Percentiles rank a stretch among this genome's conserved stretches.
Conservation (phyloP, 1,140 invertebrate genomes). For the Trichoplusia ni region DNA sequence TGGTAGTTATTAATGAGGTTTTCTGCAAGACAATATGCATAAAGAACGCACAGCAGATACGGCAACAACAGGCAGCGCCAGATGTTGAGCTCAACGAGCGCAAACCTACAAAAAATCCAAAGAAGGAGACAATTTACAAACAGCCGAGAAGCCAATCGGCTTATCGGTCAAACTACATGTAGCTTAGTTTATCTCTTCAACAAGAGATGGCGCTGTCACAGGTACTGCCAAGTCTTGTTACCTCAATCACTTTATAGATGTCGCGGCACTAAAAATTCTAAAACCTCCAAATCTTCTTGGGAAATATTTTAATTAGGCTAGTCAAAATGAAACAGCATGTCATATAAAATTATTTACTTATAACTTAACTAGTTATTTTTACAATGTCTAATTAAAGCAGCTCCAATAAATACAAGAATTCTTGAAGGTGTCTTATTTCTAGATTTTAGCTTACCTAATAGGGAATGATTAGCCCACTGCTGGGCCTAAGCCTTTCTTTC, state of each 20-base stretch:
- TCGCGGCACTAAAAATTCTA: background rate
- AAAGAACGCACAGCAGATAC: slow-evolving; percentile 47
- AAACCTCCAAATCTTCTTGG: too few species aligned
- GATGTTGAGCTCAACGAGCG: slow-evolving; percentile 65
- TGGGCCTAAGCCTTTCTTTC: background rate
- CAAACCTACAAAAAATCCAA: slow-evolving; percentile 16
- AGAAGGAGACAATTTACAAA: slow-evolving; percentile 2
- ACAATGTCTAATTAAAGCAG: slow-evolving; percentile 53
- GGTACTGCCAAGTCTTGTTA: too few species aligned
- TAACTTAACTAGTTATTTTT: slow-evolving; percentile 12
- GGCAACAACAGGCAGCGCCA: slow-evolving; percentile 19
- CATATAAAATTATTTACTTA: slow-evolving; percentile 24
- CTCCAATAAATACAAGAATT: slow-evolving; percentile 55
- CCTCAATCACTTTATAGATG: too few species aligned
- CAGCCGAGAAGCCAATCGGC: background rate
- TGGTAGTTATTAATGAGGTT: slow-evolving; percentile 63
- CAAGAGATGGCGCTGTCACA: slow-evolving; percentile 28
- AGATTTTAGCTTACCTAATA: background rate
- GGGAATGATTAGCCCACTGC: background rate
- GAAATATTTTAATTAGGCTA: too few species aligned
- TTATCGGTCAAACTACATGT: background rate
- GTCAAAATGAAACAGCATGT: slow-evolving; percentile 27
- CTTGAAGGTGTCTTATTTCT: background rate
- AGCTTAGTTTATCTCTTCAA: background rate
- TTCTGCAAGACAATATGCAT: slow-evolving; percentile 62